Evolutionary conservation across 2,797 vertebrate genomes (phyloP).

Genomic region (Brachyrhaphis roseni): DNA sequence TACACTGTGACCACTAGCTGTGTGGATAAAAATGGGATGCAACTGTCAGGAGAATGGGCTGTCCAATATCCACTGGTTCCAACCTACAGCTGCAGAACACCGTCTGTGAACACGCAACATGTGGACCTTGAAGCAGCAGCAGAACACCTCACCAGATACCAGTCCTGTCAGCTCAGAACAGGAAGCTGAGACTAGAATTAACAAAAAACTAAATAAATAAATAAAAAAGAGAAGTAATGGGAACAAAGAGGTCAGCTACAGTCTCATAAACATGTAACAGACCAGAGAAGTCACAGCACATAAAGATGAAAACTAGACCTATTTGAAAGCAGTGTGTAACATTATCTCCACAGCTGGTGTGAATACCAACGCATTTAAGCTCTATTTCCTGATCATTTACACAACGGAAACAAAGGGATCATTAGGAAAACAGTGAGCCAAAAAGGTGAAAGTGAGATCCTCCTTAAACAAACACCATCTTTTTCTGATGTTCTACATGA

Average conservation of each 20-base stretch:
- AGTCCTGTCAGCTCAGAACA: not conserved
- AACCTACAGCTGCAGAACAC: not conserved
- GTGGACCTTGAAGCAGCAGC: not conserved
- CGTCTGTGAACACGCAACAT: not conserved
- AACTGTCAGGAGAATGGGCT: not conserved
- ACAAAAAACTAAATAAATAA: not conserved
- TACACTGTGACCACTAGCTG: not conserved
- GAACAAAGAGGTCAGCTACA: not conserved
- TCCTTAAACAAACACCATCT: conserved; percentile 48
- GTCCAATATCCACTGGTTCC: not conserved
- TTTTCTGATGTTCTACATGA: conserved; percentile 29
- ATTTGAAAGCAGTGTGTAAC: conserved; percentile 60
- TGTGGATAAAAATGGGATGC: not conserved
- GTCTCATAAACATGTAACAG: not conserved
- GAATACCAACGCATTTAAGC: conserved; percentile 69
- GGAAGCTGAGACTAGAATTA: not conserved
- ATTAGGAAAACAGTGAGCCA: conserved; percentile 43
- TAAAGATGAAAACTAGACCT: conserved; percentile 2
- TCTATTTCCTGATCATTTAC: conserved; percentile 72
- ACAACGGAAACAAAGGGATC: conserved; percentile 38
- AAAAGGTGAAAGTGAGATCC: not conserved
- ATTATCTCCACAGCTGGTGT: conserved; percentile 51
- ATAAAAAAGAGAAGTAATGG: not conserved
- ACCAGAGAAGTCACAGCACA: not conserved
- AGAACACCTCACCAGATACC: not conserved